Base-by-base conservation (phyloP, 2,888 invertebrate genomes). In the Hyppa rectilinea region DNA sequence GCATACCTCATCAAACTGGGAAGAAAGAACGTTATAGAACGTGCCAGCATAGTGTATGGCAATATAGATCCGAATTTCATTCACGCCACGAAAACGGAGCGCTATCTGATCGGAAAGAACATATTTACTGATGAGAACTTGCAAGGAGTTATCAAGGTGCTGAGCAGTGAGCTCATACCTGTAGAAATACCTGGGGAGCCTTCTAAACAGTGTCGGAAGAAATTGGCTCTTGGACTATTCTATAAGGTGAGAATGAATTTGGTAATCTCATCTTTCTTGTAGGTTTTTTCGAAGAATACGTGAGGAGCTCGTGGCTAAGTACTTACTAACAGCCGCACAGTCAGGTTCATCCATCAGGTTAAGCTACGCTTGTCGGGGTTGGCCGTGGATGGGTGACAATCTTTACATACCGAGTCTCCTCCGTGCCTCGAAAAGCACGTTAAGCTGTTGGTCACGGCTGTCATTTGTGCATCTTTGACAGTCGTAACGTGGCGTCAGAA, bases 221-320 rank as follows among this genome's bases (percentile, higher is more conserved):
- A 96, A 58, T 91, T 98, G 36, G 97, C 98, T 0, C 94, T 97
- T 67, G 96, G 97, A 23, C 93, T 99, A 2, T 97, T 98, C 85
- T 99, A 98, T 89, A 98, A 98, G 96, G 98, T 97, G 89, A 87
- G 61, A 43, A 47, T 40, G 12, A 29, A 31, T 1, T 17, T 12
- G 6, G n/a, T n/a, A n/a, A n/a, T n/a, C n/a, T n/a, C n/a, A n/a
- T n/a, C n/a, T n/a, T n/a, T n/a, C n/a, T n/a, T n/a, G n/a, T n/a
- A n/a, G n/a, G n/a, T n/a, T n/a, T n/a, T n/a, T n/a, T n/a, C n/a
- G n/a, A n/a, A n/a, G n/a, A n/a, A n/a, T n/a, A n/a, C n/a, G n/a
- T n/a, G n/a, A n/a, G n/a, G n/a, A n/a, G n/a, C n/a, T n/a, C n/a
- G n/a, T n/a, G n/a, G n/a, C n/a, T n/a, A n/a, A n/a, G n/a, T n/a